These are phyloP conservation scores for Andrena chrysosceles DNA, from an alignment of 2,888 invertebrate species.

Conservation along the genomic window DNA sequence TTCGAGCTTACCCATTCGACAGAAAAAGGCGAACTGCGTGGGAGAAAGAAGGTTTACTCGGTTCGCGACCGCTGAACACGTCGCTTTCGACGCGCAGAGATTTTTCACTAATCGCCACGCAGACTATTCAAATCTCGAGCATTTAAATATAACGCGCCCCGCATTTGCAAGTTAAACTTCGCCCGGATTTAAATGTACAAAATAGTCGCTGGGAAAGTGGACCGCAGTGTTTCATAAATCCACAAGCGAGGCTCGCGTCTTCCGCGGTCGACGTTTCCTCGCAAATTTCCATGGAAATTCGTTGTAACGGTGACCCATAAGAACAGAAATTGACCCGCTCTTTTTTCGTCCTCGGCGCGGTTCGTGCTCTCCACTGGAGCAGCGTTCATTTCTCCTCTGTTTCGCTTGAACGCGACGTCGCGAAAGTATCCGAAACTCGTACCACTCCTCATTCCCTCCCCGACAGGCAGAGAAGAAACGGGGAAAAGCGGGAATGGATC, in stretches of 20 bases:
- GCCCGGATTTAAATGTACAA: constrained; percentile 37
- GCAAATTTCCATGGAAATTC: constrained; percentile 30
- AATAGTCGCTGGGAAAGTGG: constrained; percentile 21
- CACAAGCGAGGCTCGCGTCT: neutral
- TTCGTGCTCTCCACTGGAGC: neutral
- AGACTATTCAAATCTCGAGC: constrained; percentile 20
- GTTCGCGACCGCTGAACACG: neutral
- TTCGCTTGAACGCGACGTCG: neutral
- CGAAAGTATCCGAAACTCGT: neutral
- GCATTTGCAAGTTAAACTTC: constrained; percentile 32
- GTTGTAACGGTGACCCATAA: constrained; percentile 12
- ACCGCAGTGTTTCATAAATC: constrained; percentile 16
- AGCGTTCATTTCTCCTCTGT: neutral
- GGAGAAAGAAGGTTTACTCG: neutral
- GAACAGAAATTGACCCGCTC: constrained; percentile 2
- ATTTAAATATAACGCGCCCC: constrained; percentile 21
- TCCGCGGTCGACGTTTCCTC: neutral
- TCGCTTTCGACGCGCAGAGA: neutral
- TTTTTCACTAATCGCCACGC: constrained; percentile 24
- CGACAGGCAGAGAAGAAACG: neutral
- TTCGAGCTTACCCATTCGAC: neutral
- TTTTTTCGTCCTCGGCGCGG: constrained; percentile 6
- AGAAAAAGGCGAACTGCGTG: neutral
- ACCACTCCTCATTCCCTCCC: neutral
- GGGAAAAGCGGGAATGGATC: neutral